Base-by-base conservation (phyloP, 1,140 invertebrate species). In the Nomia melanderi region DNA sequence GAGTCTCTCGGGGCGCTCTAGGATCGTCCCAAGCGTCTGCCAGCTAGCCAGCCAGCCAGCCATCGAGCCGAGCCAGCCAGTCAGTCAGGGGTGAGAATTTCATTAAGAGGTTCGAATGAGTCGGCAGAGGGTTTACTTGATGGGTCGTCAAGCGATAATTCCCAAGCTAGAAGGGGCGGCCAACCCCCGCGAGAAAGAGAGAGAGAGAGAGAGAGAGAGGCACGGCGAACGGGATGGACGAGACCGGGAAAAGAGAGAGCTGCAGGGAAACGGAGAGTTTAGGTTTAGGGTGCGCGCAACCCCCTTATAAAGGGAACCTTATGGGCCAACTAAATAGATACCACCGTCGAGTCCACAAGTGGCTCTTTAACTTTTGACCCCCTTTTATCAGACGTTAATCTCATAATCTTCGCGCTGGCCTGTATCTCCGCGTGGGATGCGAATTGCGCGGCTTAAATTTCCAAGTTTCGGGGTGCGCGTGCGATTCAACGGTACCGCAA, bases 31-130 rank as follows among this genome's bases (percentile, higher is more conserved):
- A 77, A 86, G 85, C 82, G 90, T 90, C 90, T 90, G 90, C 84
- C 86, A 90, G 88, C 86, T 72, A 87, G 85, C 82, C 85, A 88
- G 85, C 83, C 84, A 87, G 86, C 85, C 86, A 91, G 87, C 90
- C 89, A 90, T 88, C 84, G 81, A 90, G 88, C 86, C 86, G 89
- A 87, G 85, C 85, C 86, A 90, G 88, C 86, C 87, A 91, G 89
- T 91, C 90, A 91, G 91, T 91, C 88, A 90, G 91, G 92, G 92
- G 91, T 92, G 92, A 92, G 92, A 92, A 93, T 93, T 93, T 93
- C 92, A 93, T 93, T 93, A 93, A 93, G 92, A 92, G 92, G 91
- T 92, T 91, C 91, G 91, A 93, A 93, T 91, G 92, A 92, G 89
- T 92, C 89, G 88, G 84, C 88, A 87, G 90, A 91, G 90, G 90